phyloP scores from a whole-genome alignment of 2,888 invertebrate genomes.

The Oscheius sp. region DNA sequence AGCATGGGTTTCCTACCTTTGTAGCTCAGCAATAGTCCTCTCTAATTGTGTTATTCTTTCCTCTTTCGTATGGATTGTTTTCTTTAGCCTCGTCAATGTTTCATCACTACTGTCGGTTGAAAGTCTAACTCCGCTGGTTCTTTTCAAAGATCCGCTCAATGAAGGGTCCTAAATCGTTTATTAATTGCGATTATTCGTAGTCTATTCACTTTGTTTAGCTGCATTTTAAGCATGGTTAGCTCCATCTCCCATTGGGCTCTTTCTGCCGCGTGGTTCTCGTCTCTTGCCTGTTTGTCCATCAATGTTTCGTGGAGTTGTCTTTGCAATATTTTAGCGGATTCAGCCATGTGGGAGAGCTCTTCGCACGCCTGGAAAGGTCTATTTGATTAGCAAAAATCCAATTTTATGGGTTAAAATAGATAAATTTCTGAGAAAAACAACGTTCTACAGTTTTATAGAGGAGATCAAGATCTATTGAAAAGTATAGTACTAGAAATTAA shows the following conservation, averaged over 20 bases:
- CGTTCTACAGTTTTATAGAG: background rate
- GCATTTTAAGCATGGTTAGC: conserved; percentile 76
- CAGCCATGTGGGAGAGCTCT: conserved; percentile 36
- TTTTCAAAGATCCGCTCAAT: conserved; percentile 46
- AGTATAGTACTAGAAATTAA: background rate
- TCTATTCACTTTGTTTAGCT: conserved; percentile 40
- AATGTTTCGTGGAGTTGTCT: conserved; percentile 42
- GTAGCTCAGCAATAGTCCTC: conserved; percentile 54
- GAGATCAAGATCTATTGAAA: background rate
- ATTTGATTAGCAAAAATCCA: background rate
- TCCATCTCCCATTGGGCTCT: conserved; percentile 86
- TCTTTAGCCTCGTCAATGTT: conserved; percentile 53
- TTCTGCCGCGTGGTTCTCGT: conserved; percentile 78
- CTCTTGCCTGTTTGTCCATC: conserved; percentile 74
- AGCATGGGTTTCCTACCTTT: conserved; percentile 34
- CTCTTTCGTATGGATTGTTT: conserved; percentile 57
- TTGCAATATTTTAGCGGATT: conserved; percentile 37
- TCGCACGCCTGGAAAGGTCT: conserved; percentile 46
- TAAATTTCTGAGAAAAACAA: no score
- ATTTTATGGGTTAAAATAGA: background rate
- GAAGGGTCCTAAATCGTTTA: conserved; percentile 34
- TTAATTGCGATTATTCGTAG: background rate
- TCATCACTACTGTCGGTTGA: conserved; percentile 34
- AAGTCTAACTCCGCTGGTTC: conserved; percentile 26
- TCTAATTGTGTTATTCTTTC: conserved; percentile 65